Percentiles rank a stretch among this genome's conserved stretches.
Conservation (phyloP, 2,797 vertebrate species). For the Holocentrus rufus region DNA sequence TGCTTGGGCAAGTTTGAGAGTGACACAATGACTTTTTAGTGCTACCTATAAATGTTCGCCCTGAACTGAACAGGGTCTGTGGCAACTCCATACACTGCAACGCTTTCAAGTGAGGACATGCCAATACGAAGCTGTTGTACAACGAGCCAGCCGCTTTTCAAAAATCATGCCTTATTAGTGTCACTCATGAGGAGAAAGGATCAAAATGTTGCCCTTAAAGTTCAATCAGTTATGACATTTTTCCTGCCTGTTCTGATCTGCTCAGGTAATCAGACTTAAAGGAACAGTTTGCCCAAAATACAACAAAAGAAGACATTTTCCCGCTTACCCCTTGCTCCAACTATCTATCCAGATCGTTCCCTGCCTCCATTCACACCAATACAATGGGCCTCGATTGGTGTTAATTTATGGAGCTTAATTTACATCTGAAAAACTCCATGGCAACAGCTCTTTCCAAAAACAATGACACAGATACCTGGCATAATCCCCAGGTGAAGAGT, state of each 20-base stretch:
- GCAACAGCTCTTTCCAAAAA: too few species aligned
- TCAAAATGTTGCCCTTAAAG: slow-evolving; percentile 2
- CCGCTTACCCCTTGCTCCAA: too few species aligned
- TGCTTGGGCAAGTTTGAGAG: slow-evolving; percentile 25
- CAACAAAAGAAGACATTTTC: too few species aligned
- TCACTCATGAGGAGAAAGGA: background rate
- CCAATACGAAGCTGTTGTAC: background rate
- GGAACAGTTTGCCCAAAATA: too few species aligned
- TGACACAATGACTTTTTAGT: slow-evolving; percentile 7
- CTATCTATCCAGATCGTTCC: too few species aligned
- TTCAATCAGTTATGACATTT: slow-evolving; percentile 1
- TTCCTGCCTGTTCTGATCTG: background rate
- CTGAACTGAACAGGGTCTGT: background rate
- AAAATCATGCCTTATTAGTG: background rate
- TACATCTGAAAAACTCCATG: too few species aligned
- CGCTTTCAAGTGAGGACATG: slow-evolving; percentile 27
- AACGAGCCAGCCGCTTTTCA: background rate
- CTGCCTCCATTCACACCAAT: too few species aligned
- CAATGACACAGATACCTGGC: too few species aligned
- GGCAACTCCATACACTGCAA: background rate
- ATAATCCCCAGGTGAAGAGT: too few species aligned
- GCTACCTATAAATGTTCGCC: background rate
- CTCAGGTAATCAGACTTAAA: slow-evolving; percentile 6
- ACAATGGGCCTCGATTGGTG: too few species aligned
- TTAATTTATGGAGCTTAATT: too few species aligned